Evolutionary conservation across 2,888 invertebrate species (phyloP), one percentile per base, ranked within the genome.

Genomic region (Cataglyphis cursor): DNA sequence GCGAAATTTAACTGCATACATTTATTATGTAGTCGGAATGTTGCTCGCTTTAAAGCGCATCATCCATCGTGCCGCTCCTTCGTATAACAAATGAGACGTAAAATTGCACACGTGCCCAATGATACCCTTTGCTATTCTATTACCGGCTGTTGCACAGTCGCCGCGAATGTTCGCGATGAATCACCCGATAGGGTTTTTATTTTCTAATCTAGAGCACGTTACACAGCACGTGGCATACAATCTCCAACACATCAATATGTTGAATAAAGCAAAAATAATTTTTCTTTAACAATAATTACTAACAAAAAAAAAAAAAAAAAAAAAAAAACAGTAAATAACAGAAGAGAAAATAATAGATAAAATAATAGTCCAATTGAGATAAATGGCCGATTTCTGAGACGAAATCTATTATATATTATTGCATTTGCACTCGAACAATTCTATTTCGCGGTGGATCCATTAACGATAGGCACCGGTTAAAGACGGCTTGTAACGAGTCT

Each of bases 21-120:
- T 83, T 84, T 66, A 85, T 84, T 80, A 64, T 83, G 82, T 8
- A 1, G 62, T 75, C 85, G 84, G 81, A 74, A 75, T 70, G 31
- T 62, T 48, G 44, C 41, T 38, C 48, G 48, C 65, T 54, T 10
- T 10, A 18, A 68, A 38, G 1, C 51, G 73, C 54, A 80, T 86
- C 62, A 80, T 86, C 83, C 44, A 73, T 82, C 78, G 81, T 62
- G 83, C 87, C 83, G 75, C 87, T 83, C 84, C 86, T 85, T 73
- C 57, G 61, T 72, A 82, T 12, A 59, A 76, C 76, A 90, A 90
- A 90, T 90, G 89, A 88, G 83, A 88, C 89, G 86, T 88, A 88
- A 89, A 89, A 89, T 89, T 85, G 81, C 81, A 73, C 81, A 51
- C 74, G 73, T 62, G 57, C 72, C 44, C 61, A 41, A 80, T 74